A percentile compares a stretch with the other conserved stretches of the same genome.
Evolutionary conservation across 2,888 invertebrate species (phyloP).

Genomic region (Euzetes globulus): DNA sequence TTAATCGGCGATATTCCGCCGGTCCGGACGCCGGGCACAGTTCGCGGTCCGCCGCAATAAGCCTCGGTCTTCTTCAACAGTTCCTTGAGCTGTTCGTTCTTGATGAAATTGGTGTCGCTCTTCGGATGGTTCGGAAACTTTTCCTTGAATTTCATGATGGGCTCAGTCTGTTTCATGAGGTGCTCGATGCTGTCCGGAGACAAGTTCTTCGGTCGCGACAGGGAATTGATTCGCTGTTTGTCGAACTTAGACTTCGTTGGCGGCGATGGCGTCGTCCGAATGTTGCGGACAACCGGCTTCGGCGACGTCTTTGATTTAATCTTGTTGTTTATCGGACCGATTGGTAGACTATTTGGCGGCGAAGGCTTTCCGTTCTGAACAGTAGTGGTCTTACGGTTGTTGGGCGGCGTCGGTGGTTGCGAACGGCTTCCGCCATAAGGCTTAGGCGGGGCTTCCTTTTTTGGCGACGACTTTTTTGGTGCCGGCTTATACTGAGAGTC

Average conservation of each 20-base stretch:
- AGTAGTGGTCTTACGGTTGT: neutral
- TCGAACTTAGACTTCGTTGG: neutral
- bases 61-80: constrained; percentile 7
- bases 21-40: constrained; percentile 41
- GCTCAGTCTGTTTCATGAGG: constrained; percentile 23
- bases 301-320: neutral
- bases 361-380: neutral
- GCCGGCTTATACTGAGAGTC: constrained; percentile 1
- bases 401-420: neutral
- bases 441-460: neutral
- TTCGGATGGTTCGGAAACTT: constrained; percentile 39
- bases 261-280: neutral
- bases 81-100: neutral
- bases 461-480: neutral
- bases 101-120: neutral
- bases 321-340: neutral
- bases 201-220: constrained; percentile 13
- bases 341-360: neutral
- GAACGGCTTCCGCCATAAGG: neutral
- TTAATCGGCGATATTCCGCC: constrained; percentile 39
- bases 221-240: neutral
- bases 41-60: constrained; percentile 36
- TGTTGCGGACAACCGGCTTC: neutral
- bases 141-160: constrained; percentile 41
- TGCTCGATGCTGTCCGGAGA: constrained; percentile 26